phyloP scores from a whole-genome alignment of 2,113 vertebrate genomes.

The Cercocebus atys region DNA sequence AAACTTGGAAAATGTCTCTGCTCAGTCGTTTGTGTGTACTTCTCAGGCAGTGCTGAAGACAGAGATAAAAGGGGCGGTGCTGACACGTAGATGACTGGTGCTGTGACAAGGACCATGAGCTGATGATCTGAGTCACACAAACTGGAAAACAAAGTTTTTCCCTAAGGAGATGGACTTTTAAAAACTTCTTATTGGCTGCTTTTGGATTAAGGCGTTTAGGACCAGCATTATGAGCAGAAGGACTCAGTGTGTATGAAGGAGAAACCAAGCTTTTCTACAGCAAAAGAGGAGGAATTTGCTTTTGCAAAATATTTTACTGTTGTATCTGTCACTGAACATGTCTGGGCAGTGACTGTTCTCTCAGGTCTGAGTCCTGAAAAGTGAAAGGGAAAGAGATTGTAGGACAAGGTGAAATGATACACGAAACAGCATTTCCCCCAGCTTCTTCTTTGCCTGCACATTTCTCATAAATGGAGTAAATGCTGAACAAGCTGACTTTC shows the following conservation, averaged over 20 bases:
- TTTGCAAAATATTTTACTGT: neutral
- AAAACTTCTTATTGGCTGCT: neutral
- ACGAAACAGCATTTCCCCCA: neutral
- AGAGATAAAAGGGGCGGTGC: neutral
- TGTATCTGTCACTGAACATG: neutral
- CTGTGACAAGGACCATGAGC: neutral
- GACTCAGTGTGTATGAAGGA: neutral
- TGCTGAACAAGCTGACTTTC: conserved; percentile 73
- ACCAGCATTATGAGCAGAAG: neutral
- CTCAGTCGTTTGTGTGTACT: no score
- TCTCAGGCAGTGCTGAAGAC: neutral
- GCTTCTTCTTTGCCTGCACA: neutral
- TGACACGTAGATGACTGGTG: neutral
- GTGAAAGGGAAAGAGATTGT: neutral
- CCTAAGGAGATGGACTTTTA: neutral
- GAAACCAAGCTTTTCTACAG: neutral
- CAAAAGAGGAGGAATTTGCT: neutral
- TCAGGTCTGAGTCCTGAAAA: conserved; percentile 12
- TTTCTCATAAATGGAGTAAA: conserved; percentile 59
- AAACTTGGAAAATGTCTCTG: neutral
- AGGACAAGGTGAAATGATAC: neutral
- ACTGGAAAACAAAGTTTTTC: neutral
- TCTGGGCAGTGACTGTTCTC: neutral
- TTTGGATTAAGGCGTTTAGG: neutral
- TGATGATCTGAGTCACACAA: neutral